phyloP scores from a whole-genome alignment of 2,797 vertebrate species.

The Labeo calbasu region DNA sequence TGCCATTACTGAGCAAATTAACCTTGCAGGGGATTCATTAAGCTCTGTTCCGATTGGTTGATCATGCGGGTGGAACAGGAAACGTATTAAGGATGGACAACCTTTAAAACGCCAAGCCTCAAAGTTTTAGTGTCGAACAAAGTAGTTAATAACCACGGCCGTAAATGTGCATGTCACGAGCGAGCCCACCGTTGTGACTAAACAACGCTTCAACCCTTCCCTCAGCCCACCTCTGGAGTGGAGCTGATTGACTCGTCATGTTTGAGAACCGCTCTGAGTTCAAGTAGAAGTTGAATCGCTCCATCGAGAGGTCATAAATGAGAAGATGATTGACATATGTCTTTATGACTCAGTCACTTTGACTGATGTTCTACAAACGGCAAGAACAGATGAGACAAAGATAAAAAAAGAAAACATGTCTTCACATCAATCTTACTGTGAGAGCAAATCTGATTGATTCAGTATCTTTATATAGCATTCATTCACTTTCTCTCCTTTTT shows the following conservation, averaged over 20 bases:
- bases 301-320: slow-evolving; percentile 17
- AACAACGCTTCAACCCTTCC: slow-evolving; percentile 14
- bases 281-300: slow-evolving; percentile 32
- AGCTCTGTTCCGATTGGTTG: slow-evolving; percentile 95
- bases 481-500: slow-evolving; percentile 8
- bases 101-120: slow-evolving; percentile 72
- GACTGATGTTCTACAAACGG: slow-evolving; percentile 26
- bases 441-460: slow-evolving; percentile 8
- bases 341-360: slow-evolving; percentile 33
- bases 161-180: slow-evolving; percentile 5
- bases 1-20: slow-evolving; percentile 99
- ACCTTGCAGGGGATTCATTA: slow-evolving; percentile 98
- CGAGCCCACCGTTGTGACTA: background rate
- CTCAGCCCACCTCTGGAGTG: background rate
- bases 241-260: slow-evolving; percentile 26
- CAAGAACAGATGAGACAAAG: slow-evolving; percentile 35
- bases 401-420: background rate
- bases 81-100: slow-evolving; percentile 84
- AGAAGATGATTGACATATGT: slow-evolving; percentile 43
- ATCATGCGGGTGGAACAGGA: slow-evolving; percentile 88
- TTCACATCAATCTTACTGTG: slow-evolving; percentile 17
- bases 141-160: slow-evolving; percentile 39
- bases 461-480: background rate
- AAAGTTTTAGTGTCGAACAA: slow-evolving; percentile 64
- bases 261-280: slow-evolving; percentile 13